Evolutionary conservation across 1,140 invertebrate genomes (phyloP).

Genomic region (Drosophila mayri): DNA sequence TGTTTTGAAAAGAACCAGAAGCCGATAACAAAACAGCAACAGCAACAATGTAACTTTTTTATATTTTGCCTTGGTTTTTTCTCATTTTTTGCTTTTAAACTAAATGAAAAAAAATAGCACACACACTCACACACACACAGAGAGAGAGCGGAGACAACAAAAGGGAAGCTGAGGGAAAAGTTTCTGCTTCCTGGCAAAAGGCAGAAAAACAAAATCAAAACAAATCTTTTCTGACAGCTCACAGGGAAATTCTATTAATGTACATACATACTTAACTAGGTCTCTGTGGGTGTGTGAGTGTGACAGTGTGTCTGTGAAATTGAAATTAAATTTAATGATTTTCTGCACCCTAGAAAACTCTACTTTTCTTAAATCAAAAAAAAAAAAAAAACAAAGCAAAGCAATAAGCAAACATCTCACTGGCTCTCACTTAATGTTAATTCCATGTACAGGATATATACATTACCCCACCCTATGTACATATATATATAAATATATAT

Average conservation of each 20-base stretch:
- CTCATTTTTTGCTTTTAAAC: slow-evolving; percentile 19
- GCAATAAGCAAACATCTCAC: slow-evolving; percentile 11
- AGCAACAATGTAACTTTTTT: slow-evolving; percentile 39
- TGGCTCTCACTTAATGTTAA: slow-evolving; percentile 11
- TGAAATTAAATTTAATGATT: slow-evolving; percentile 41
- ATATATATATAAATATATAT: slow-evolving; percentile 48
- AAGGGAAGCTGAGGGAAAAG: slow-evolving; percentile 39
- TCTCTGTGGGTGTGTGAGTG: slow-evolving; percentile 13
- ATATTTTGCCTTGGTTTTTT: not conserved
- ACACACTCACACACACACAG: slow-evolving; percentile 16
- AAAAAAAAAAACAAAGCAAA: not conserved
- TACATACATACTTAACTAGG: slow-evolving; percentile 39
- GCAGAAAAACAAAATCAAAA: slow-evolving; percentile 51
- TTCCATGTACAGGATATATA: slow-evolving; percentile 9
- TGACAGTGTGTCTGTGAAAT: slow-evolving; percentile 18
- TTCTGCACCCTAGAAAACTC: slow-evolving; percentile 27
- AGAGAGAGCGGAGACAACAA: no score
- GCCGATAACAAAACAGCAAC: slow-evolving; percentile 14
- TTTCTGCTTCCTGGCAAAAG: slow-evolving; percentile 31
- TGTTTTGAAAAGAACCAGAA: slow-evolving; percentile 22
- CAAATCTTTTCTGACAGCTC: slow-evolving; percentile 74
- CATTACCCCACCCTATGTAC: slow-evolving; percentile 12
- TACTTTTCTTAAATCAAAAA: slow-evolving; percentile 8
- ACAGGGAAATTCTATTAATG: slow-evolving; percentile 58
- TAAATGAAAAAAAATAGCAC: slow-evolving; percentile 15